Evolutionary conservation across 1,140 invertebrate genomes (phyloP), one percentile per base, ranked within the genome.

Genomic region (Berghia stephanieae): DNA sequence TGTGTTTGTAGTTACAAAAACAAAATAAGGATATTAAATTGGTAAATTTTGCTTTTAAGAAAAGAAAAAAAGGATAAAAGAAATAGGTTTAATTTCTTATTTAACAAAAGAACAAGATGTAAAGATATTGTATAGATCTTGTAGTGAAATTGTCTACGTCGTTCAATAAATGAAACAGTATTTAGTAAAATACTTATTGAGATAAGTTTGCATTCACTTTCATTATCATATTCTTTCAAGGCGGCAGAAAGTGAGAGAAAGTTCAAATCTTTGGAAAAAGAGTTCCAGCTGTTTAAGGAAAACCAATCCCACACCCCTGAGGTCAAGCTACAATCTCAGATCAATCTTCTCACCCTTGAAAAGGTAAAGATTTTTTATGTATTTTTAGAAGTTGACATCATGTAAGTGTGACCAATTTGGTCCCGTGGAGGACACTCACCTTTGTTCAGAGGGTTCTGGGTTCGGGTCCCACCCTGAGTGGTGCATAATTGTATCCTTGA

Each of bases 261-360:
- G 57, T 83, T 87, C 67, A 80, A 86, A 38, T 81, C 82, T 27
- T 77, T 88, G 49, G 86, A 87, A 63, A 84, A 81, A 78, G 87
- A 90, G 55, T 88, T 90, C 81, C 80, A 81, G 24, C 52, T 82
- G 21, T 89, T 86, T 74, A 86, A 86, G 78, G 89, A 88, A 63
- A 84, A 89, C 78, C 83, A 87, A 42, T 88, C 85, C 63, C 85
- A 82, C 16, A 87, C 88, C 75, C 89, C 90, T 43, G 90, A 91
- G 81, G 84, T 90, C 8, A 77, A 86, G 78, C 85, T 90, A 34
- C 89, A 90, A 81, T 87, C 90, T 24, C 89, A 91, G 79, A 88
- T 90, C 8, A 90, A 90, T 75, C 74, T 90, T 16, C 83, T 90
- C 0, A 90, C 84, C 27, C 78, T 90, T 70, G 89, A 91, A 82